Evolutionary conservation across 2,888 invertebrate genomes (phyloP).

Genomic region (Oscheius sp.): DNA sequence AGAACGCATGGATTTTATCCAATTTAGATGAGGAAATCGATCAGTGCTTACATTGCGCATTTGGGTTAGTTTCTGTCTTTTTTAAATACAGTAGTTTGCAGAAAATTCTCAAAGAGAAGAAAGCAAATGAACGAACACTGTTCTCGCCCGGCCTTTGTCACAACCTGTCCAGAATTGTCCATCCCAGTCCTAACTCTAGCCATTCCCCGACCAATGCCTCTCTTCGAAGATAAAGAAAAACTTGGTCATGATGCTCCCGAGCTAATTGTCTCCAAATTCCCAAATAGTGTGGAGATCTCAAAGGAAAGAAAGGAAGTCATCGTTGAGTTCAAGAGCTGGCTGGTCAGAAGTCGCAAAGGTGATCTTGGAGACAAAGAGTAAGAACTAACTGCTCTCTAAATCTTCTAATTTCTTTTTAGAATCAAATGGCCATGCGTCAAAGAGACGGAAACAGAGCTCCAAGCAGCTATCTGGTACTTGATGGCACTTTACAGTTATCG

Average conservation of each 20-base stretch:
- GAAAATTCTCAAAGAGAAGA: constrained; percentile 33
- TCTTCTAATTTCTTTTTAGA: neutral
- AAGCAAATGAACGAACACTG: constrained; percentile 36
- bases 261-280: constrained; percentile 35
- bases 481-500: constrained; percentile 39
- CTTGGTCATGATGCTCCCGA: constrained; percentile 44
- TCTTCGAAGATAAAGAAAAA: constrained; percentile 48
- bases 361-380: neutral
- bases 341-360: neutral
- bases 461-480: constrained; percentile 42
- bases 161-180: constrained; percentile 9
- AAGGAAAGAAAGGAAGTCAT: constrained; percentile 27
- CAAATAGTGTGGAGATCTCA: constrained; percentile 29
- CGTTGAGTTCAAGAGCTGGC: constrained; percentile 30
- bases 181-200: constrained; percentile 32
- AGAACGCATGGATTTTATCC: constrained; percentile 42
- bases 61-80: constrained; percentile 27
- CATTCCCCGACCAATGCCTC: constrained; percentile 43
- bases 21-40: constrained; percentile 44
- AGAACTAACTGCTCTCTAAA: neutral
- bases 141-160: neutral
- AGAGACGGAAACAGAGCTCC: constrained; percentile 25
- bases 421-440: constrained; percentile 17
- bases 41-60: constrained; percentile 44
- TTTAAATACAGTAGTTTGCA: neutral